Base-by-base conservation (phyloP, 2,888 invertebrate genomes). In the Spialia ferax region DNA sequence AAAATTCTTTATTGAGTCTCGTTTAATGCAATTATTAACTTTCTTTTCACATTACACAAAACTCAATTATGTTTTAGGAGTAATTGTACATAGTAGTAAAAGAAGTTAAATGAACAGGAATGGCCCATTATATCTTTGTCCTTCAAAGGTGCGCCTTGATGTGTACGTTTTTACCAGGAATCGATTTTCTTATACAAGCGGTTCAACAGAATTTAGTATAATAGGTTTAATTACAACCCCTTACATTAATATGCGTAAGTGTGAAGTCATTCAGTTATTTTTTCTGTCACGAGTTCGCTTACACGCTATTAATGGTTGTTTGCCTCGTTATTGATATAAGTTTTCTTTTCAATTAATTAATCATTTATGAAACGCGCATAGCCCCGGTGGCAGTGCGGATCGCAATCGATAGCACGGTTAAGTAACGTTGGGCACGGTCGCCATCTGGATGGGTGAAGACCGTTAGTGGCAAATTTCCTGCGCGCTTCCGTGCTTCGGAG, bases 211-310 rank as follows among this genome's bases (percentile, higher is more conserved):
- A 45, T 1, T 15, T 45, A n/a, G n/a, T 15, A 15, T 45, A 45
- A 15, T n/a, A 8, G 45, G 45, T n/a, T n/a, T 45, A 45, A 45
- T 15, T 1, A 38, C 8, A 2, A 38, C 38, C 45, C 15, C 45
- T 45, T 15, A 45, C 15, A 45, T 45, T 45, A 45, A 45, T 15
- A 15, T 45, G 15, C 45, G 15, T 38, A 45, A n/a, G 45, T 15
- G 45, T 45, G 42, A 45, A 45, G 26, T 45, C 45, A 45, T 45
- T 45, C 45, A 45, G 45, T 15, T n/a, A n/a, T n/a, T 45, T 15
- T 38, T 26, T 26, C 38, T 38, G 11, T 38, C 38, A 13, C 38
- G 6, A 26, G 26, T 26, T 26, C 26, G 26, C 26, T 26, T 26
- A 26, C 26, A 6, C 26, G 26, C 26, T 26, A 26, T 26, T 26